A percentile compares a stretch with the other conserved stretches of the same genome.
These are phyloP conservation scores for Hemiscyllium ocellatum DNA, from an alignment of 2,113 vertebrate species.

Conservation along the genomic window DNA sequence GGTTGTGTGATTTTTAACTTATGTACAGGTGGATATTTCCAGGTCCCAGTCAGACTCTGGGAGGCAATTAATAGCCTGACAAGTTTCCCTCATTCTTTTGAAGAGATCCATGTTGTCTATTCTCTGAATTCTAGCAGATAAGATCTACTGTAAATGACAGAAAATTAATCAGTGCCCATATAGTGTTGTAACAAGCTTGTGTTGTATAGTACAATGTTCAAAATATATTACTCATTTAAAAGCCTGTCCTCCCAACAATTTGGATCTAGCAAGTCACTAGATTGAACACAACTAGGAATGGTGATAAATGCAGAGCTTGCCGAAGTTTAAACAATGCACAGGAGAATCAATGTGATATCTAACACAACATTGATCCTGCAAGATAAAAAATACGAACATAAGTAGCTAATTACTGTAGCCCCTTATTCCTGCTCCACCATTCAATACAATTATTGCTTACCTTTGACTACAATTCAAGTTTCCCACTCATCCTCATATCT, in stretches of 20 bases:
- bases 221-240: neutral
- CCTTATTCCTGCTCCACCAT: too few species aligned
- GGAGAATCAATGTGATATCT: neutral
- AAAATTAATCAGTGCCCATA: neutral
- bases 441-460: too few species aligned
- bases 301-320: neutral
- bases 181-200: neutral
- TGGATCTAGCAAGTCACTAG: neutral
- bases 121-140: neutral
- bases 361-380: neutral
- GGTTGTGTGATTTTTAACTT: too few species aligned
- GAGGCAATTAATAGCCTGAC: neutral
- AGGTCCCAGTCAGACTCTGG: neutral
- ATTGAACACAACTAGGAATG: neutral
- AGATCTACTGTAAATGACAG: neutral
- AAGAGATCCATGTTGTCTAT: neutral
- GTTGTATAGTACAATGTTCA: neutral
- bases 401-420: too few species aligned
- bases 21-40: neutral
- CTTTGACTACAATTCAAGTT: neutral
- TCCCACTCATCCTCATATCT: neutral
- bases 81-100: neutral
- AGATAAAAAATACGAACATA: too few species aligned
- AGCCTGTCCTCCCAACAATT: neutral
- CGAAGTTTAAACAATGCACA: neutral